These are phyloP conservation scores for Argyrosomus regius DNA, from an alignment of 2,797 vertebrate species.

Conservation along the genomic window DNA sequence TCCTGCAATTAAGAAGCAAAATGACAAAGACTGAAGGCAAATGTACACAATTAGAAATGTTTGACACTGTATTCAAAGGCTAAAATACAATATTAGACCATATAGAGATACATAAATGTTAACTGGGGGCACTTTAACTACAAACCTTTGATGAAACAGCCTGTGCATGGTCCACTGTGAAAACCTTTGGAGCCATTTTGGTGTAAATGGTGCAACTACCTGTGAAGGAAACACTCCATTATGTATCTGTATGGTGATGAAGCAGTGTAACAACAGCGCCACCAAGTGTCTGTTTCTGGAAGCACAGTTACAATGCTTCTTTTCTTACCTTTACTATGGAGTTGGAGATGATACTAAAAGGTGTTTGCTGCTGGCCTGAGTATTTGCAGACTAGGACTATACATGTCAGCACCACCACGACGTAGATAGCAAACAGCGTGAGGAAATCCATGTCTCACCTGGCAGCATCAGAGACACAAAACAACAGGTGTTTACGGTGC, in stretches of 20 bases:
- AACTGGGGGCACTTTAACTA: neutral
- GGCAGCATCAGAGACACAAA: conserved; percentile 11
- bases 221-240: conserved; percentile 54
- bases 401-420: conserved; percentile 82
- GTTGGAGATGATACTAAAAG: conserved; percentile 65
- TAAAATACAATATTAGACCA: neutral
- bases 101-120: no score
- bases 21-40: neutral
- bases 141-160: conserved; percentile 92
- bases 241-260: neutral
- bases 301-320: neutral
- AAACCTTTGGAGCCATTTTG: conserved; percentile 84
- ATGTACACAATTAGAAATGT: neutral
- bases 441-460: conserved; percentile 92
- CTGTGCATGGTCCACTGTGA: conserved; percentile 81
- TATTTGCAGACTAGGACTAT: conserved; percentile 84
- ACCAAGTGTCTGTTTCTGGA: neutral
- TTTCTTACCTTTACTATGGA: conserved; percentile 74
- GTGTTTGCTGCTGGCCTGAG: conserved; percentile 81
- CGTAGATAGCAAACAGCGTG: conserved; percentile 89
- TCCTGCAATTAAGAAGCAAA: conserved; percentile 81
- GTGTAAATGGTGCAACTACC: conserved; percentile 84
- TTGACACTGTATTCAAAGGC: neutral
- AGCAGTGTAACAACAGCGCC: conserved; percentile 39
- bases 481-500: conserved; percentile 56